Conservation (phyloP, 2,797 vertebrate genomes). For the Sebastes iracundus region DNA sequence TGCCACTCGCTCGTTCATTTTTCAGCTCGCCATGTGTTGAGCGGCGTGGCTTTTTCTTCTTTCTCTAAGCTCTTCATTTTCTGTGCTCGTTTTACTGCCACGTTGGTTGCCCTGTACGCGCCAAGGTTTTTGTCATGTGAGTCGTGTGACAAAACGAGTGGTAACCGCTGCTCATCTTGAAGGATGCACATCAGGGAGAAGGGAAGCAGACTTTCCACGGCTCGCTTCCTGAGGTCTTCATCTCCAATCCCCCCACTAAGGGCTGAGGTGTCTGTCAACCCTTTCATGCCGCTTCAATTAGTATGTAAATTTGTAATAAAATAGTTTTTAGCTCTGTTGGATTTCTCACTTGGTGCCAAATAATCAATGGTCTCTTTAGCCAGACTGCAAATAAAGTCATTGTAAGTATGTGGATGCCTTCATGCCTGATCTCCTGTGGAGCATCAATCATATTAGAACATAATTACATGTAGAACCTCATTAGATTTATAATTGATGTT, state of each 20-base stretch:
- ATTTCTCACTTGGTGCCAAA: conserved; percentile 66
- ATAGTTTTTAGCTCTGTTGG: conserved; percentile 29
- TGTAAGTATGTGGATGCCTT: conserved; percentile 38
- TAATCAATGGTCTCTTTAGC: conserved; percentile 35
- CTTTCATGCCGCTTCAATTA: conserved; percentile 67
- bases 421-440: conserved; percentile 20
- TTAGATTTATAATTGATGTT: conserved; percentile 53
- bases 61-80: neutral
- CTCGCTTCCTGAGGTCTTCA: conserved; percentile 57
- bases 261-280: conserved; percentile 55
- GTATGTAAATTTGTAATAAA: conserved; percentile 71
- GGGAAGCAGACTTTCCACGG: conserved; percentile 11
- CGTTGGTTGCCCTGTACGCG: neutral
- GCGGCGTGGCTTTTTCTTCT: neutral
- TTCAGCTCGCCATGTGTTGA: conserved; percentile 35
- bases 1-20: conserved; percentile 36
- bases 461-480: conserved; percentile 51
- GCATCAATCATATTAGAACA: conserved; percentile 44
- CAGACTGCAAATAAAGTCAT: conserved; percentile 50
- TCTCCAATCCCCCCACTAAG: conserved; percentile 51
- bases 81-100: conserved; percentile 1
- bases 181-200: conserved; percentile 8
- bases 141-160: conserved; percentile 12
- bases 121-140: conserved; percentile 5
- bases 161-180: neutral